Evolutionary conservation across 2,888 invertebrate genomes (phyloP), one percentile per base, ranked within the genome.

Genomic region (Tetragonula carbonaria): DNA sequence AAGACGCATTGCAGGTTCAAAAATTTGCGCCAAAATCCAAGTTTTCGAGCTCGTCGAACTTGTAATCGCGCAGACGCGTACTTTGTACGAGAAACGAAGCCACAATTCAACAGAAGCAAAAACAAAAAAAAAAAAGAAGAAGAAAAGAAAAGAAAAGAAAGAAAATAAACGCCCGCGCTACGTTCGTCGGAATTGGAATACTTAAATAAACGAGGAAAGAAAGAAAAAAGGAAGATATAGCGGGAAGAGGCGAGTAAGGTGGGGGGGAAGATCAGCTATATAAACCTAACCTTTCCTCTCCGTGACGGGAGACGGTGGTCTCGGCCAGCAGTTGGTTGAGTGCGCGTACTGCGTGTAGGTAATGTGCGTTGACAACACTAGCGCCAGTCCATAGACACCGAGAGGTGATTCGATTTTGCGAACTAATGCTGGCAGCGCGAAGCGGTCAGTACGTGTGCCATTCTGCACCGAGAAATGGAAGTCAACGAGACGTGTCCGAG

Each of bases 391-490:
- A 88, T 87, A 85, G 86, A 80, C 78, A 73, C 78, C 82, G 87
- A 85, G 86, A 86, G 80, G 90, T 82, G 87, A 90, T 90, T 91
- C 89, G 89, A 91, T 91, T 91, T 91, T 78, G 87, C 88, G 91
- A 88, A 89, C 91, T 91, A 89, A 91, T 90, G 87, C 85, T 85
- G 87, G 87, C 76, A 79, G 86, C 81, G 88, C 72, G 83, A 82
- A 86, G 85, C 87, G 82, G 84, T 86, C 91, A 92, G 92, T 92
- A 80, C 88, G 86, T 88, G 91, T 91, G 92, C 86, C 91, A 92
- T 92, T 92, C 88, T 90, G 92, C 90, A 90, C 85, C 91, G 93
- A 93, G 94, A 93, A 93, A 94, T 94, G 94, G 94, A 93, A 93
- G 91, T 90, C 89, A 92, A 93, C 91, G 92, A 92, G 88, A 91